Percentiles rank a stretch among this genome's conserved stretches.
phyloP scores from a whole-genome alignment of 2,113 vertebrate species.

The Trematocara macrostoma region DNA sequence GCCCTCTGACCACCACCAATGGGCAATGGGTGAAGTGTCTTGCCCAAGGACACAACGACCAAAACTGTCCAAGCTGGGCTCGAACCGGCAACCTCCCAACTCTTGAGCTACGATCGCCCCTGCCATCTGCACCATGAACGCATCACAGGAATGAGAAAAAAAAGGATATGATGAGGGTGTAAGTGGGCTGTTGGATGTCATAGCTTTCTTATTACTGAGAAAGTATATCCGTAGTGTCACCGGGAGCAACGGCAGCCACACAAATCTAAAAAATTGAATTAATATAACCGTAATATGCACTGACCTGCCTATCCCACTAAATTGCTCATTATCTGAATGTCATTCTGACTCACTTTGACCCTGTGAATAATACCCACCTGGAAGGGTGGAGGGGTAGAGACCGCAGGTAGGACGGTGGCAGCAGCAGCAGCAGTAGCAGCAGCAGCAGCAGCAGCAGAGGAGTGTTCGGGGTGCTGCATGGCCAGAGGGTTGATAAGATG shows the following conservation, averaged over 20 bases:
- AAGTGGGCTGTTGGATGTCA: neutral
- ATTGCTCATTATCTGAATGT: neutral
- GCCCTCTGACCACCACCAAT: no score
- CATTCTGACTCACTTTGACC: neutral
- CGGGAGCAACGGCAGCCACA: neutral
- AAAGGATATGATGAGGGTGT: neutral
- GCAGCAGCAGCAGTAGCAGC: conserved; percentile 49
- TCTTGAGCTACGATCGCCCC: neutral
- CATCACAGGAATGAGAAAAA: neutral
- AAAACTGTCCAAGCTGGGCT: neutral
- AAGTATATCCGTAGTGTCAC: neutral
- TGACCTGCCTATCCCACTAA: neutral
- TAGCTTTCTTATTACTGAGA: neutral
- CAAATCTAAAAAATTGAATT: neutral
- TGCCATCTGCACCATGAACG: neutral
- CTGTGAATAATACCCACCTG: conserved; percentile 73
- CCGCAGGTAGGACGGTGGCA: conserved; percentile 79
- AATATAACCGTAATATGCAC: neutral
- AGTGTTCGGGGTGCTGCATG: conserved; percentile 83
- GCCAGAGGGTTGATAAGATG: conserved; percentile 92
- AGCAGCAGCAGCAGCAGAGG: conserved; percentile 59
- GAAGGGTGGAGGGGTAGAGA: conserved; percentile 93
- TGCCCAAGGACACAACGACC: no score
- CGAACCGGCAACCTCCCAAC: neutral
- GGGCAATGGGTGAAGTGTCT: no score